Percentiles rank a stretch among this genome's conserved stretches.
phyloP scores from a whole-genome alignment of 2,888 invertebrate species.

The Cheilosia vulpina region DNA sequence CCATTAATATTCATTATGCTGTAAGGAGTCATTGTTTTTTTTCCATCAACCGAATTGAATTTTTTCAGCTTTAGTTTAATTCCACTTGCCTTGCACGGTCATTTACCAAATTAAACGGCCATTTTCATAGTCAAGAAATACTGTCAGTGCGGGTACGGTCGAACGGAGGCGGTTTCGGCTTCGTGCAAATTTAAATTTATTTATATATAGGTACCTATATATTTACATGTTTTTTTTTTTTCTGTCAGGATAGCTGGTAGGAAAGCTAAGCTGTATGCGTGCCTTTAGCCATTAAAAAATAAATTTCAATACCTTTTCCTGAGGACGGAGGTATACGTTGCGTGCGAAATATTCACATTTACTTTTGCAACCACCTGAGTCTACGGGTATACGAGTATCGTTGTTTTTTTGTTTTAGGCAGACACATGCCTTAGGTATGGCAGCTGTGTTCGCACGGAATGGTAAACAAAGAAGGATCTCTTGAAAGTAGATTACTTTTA shows the following conservation, averaged over 20 bases:
- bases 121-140: conserved; percentile 4
- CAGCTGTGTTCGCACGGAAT: not conserved
- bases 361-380: conserved; percentile 32
- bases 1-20: not conserved
- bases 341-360: conserved; percentile 32
- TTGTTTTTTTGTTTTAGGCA: not conserved
- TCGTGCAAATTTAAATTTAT: conserved; percentile 28
- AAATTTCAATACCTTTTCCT: conserved; percentile 44
- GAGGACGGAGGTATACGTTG: conserved; percentile 1
- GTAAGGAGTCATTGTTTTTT: not conserved
- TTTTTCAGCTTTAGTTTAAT: conserved; percentile 46
- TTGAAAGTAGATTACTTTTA: conserved; percentile 1
- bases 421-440: not conserved
- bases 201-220: not conserved
- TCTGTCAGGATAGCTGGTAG: not conserved
- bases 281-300: conserved; percentile 22
- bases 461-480: not conserved
- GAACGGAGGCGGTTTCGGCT: conserved; percentile 14
- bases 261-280: not conserved
- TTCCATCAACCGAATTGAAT: conserved; percentile 36
- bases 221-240: not conserved
- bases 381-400: not conserved
- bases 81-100: conserved; percentile 18
- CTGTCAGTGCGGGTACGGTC: conserved; percentile 6
- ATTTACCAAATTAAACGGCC: conserved; percentile 52